These are phyloP conservation scores for Drosophila colorata DNA, from an alignment of 2,888 invertebrate species.

Conservation along the genomic window DNA sequence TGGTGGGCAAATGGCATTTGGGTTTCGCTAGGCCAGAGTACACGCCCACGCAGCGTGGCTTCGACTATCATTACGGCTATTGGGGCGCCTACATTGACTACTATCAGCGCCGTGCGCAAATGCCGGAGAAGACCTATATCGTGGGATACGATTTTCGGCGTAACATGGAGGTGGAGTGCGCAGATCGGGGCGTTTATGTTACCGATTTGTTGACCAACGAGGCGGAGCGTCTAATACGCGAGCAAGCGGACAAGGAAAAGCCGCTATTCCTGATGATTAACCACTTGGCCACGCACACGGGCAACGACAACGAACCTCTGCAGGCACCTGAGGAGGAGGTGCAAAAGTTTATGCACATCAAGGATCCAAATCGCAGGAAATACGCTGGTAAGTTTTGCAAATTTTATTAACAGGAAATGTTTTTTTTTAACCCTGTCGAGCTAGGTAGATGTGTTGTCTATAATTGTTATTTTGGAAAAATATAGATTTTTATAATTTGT, in stretches of 20 bases:
- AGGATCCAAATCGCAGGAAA: slow-evolving; percentile 88
- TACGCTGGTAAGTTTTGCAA: slow-evolving; percentile 88
- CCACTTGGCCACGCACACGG: slow-evolving; percentile 93
- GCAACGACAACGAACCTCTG: slow-evolving; percentile 88
- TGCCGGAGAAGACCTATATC: slow-evolving; percentile 79
- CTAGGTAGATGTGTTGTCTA: no score
- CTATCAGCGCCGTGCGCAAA: slow-evolving; percentile 88
- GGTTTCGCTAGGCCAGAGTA: slow-evolving; percentile 89
- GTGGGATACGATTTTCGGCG: slow-evolving; percentile 86
- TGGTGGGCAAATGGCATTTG: slow-evolving; percentile 96
- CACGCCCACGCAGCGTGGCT: slow-evolving; percentile 91
- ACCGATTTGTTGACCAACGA: slow-evolving; percentile 90
- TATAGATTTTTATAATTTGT: no score
- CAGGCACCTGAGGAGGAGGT: slow-evolving; percentile 91
- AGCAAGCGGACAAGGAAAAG: slow-evolving; percentile 31
- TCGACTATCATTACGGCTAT: slow-evolving; percentile 93
- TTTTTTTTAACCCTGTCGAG: not conserved
- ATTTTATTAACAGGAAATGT: not conserved
- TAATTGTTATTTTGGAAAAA: no score
- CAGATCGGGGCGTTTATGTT: slow-evolving; percentile 87
- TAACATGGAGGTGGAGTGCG: slow-evolving; percentile 86
- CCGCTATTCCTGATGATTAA: slow-evolving; percentile 93
- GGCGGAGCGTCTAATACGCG: slow-evolving; percentile 88
- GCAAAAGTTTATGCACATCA: slow-evolving; percentile 89
- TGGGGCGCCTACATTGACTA: slow-evolving; percentile 94